Percentiles rank a stretch among this genome's conserved stretches.
These are phyloP conservation scores for Rhimphoctona megacephalus DNA, from an alignment of 2,888 invertebrate genomes.

Conservation along the genomic window DNA sequence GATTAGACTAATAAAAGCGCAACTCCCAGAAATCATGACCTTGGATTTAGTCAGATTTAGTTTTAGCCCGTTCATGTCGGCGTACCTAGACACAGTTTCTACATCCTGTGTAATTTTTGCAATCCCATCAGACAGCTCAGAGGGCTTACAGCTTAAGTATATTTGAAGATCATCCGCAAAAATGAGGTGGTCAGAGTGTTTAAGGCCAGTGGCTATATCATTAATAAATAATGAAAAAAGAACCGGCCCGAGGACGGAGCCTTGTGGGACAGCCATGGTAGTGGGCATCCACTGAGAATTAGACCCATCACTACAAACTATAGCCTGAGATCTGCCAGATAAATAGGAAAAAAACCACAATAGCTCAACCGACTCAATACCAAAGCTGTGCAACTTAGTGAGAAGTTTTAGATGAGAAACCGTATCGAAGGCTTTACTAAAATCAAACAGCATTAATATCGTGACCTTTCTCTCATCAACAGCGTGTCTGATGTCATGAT, in stretches of 20 bases:
- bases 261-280: neutral
- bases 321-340: neutral
- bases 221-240: neutral
- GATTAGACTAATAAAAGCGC: neutral
- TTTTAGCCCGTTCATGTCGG: neutral
- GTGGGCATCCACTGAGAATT: neutral
- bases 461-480: neutral
- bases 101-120: neutral
- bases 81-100: neutral
- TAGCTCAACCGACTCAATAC: neutral
- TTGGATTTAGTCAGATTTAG: neutral
- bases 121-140: neutral
- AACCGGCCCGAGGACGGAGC: too few relatives aligned
- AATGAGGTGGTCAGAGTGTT: neutral
- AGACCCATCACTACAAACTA: neutral
- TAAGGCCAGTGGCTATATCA: neutral
- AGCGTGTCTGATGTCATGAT: neutral
- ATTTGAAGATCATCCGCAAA: neutral
- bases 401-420: neutral
- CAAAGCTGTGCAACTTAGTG: neutral
- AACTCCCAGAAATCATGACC: neutral
- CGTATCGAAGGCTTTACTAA: constrained; percentile 1
- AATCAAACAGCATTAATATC: neutral
- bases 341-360: neutral
- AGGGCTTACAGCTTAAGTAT: neutral